These are phyloP conservation scores for Drosophila murphyi DNA, from an alignment of 1,140 invertebrate species.

Conservation along the genomic window DNA sequence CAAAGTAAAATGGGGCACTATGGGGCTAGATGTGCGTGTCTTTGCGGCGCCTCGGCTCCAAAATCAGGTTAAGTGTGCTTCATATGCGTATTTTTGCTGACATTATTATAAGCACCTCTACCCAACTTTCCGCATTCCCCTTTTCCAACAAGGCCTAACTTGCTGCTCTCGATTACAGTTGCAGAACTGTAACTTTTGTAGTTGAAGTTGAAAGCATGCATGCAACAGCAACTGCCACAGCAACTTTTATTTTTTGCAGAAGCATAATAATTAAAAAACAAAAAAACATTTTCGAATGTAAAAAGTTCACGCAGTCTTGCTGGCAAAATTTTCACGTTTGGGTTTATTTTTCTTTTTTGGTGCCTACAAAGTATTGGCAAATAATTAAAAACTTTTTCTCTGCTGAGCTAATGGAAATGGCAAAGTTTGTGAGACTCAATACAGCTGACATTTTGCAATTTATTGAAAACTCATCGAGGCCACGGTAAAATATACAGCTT, in stretches of 20 bases:
- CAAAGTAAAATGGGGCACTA: slow-evolving; percentile 2
- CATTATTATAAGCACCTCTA: slow-evolving; percentile 64
- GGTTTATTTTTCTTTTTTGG: not conserved
- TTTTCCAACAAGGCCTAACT: not conserved
- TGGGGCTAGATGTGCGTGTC: slow-evolving; percentile 38
- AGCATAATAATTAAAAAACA: slow-evolving; percentile 52
- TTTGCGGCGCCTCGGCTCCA: slow-evolving; percentile 41
- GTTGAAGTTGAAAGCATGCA: slow-evolving; percentile 67
- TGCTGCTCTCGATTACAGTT: slow-evolving; percentile 41
- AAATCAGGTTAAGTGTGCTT: slow-evolving; percentile 74
- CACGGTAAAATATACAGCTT: slow-evolving; percentile 15
- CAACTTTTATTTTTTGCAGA: slow-evolving; percentile 44
- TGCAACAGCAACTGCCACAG: slow-evolving; percentile 36
- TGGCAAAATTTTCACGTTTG: slow-evolving; percentile 28
- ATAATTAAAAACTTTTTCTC: slow-evolving; percentile 79
- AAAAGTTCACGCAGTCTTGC: slow-evolving; percentile 33
- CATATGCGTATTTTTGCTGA: slow-evolving; percentile 77
- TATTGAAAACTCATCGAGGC: slow-evolving; percentile 29
- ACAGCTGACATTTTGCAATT: slow-evolving; percentile 61
- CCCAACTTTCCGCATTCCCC: not conserved
- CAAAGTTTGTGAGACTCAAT: slow-evolving; percentile 46
- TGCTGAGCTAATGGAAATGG: slow-evolving; percentile 70
- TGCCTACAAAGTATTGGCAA: slow-evolving; percentile 68
- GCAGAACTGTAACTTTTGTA: slow-evolving; percentile 65
- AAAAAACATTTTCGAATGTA: slow-evolving; percentile 37